These are phyloP conservation scores for Drosophila ambigua DNA, from an alignment of 1,140 invertebrate genomes.

Conservation along the genomic window DNA sequence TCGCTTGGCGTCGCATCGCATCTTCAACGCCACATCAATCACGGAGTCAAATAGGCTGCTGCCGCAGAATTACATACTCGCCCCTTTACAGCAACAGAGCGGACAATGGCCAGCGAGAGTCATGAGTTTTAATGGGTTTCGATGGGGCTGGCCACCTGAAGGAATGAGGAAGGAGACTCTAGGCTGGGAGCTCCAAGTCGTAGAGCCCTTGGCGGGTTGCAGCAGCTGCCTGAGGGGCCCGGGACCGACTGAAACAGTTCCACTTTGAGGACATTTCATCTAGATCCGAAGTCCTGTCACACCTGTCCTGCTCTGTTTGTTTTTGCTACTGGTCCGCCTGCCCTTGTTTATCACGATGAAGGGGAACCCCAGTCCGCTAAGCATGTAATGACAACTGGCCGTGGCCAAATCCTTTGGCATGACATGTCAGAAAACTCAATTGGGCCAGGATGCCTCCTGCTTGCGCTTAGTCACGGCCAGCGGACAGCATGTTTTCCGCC, in stretches of 20 bases:
- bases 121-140: constrained; percentile 76
- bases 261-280: constrained; percentile 32
- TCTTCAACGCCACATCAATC: constrained; percentile 67
- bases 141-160: constrained; percentile 41
- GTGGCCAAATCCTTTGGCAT: constrained; percentile 65
- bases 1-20: constrained; percentile 30
- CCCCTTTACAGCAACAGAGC: constrained; percentile 11
- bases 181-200: constrained; percentile 4
- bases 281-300: constrained; percentile 18
- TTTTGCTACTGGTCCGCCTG: constrained; percentile 52
- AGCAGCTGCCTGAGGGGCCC: constrained; percentile 24
- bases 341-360: constrained; percentile 51
- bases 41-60: constrained; percentile 67
- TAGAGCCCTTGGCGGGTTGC: not conserved
- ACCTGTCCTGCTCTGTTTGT: constrained; percentile 47
- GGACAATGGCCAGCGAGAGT: constrained; percentile 66
- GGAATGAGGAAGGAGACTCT: constrained; percentile 19
- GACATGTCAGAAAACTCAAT: constrained; percentile 60
- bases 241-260: constrained; percentile 27
- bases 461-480: constrained; percentile 67
- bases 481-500: constrained; percentile 63
- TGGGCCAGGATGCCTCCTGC: constrained; percentile 62
- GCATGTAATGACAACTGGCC: constrained; percentile 70
- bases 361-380: constrained; percentile 38
- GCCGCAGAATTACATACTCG: constrained; percentile 24